Evolutionary conservation across 2,888 invertebrate species (phyloP), one percentile per base, ranked within the genome.

Genomic region (Philhelius pedissequus): DNA sequence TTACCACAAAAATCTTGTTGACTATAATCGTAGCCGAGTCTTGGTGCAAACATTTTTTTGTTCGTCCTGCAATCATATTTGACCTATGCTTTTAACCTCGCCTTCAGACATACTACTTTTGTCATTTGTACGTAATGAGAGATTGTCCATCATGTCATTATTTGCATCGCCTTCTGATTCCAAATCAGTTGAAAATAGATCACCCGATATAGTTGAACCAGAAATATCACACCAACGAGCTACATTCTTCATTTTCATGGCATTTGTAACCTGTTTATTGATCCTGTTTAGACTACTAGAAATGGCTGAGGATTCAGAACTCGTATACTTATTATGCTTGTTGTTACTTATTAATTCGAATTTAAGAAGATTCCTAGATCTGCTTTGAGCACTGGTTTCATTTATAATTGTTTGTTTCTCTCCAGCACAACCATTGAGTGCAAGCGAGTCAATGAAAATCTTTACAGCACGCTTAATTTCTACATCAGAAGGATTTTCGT

Each of bases 391-490:
- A 18, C 4, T 13, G 6, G 8, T 32, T 15, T 22, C 45, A 13
- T 38, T 73, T 25, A 6, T 40, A 35, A 50, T 58, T 66, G 66
- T 32, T 40, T 79, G 73, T 43, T 48, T 66, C 15, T n/a, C 32
- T 25, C 7, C 52, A 35, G 11, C 30, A 13, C 25, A 9, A 3
- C n/a, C 40, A 13, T 70, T 32, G 25, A 45, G 35, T 50, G 54
- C 56, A 25, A 82, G 68, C 7, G 82, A 74, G 27, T 69, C 68
- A 13, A 83, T 62, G 32, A 83, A 83, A 56, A 83, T 74, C 35
- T 78, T 74, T 22, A 83, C 82, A 38, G 82, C 82, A 40, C 74
- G 62, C 11, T 78, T 78, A 56, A 83, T 56, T 69, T 83, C 82
- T 15, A 45, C 40, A 30, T 73, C 54, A 22, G 52, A 50, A 15